phyloP scores from a whole-genome alignment of 2,113 vertebrate genomes.

The Choloepus hoffmanni region DNA sequence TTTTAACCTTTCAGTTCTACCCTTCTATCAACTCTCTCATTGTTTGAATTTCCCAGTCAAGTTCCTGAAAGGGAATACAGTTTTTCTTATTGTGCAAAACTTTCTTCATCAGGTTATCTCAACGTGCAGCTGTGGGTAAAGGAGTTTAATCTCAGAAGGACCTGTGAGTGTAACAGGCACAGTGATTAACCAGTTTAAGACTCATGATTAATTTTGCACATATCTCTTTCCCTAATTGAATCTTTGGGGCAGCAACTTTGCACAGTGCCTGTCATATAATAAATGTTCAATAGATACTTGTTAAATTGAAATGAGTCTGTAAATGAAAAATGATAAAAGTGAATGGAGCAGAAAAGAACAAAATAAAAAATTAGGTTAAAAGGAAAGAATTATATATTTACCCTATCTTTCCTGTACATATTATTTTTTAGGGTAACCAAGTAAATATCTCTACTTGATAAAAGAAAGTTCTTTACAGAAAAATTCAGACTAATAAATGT shows the following conservation, averaged over 20 bases:
- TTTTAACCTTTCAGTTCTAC: background rate
- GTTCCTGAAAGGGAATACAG: background rate
- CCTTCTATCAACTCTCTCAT: background rate
- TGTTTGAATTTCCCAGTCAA: background rate
- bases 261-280: background rate
- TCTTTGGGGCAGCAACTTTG: background rate
- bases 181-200: background rate
- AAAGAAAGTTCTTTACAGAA: background rate
- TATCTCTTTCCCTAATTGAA: background rate
- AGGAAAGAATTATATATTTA: background rate
- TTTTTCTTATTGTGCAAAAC: background rate
- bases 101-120: background rate
- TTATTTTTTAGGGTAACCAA: background rate
- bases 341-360: background rate
- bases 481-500: background rate
- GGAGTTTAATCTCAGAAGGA: background rate
- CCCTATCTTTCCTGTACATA: background rate
- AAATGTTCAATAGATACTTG: background rate
- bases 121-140: background rate
- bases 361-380: conserved; percentile 13
- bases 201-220: background rate
- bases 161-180: background rate
- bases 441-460: background rate
- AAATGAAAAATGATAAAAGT: conserved; percentile 9
- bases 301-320: background rate